Base-by-base conservation (phyloP, 2,888 invertebrate genomes). In the Papilio protenor region DNA sequence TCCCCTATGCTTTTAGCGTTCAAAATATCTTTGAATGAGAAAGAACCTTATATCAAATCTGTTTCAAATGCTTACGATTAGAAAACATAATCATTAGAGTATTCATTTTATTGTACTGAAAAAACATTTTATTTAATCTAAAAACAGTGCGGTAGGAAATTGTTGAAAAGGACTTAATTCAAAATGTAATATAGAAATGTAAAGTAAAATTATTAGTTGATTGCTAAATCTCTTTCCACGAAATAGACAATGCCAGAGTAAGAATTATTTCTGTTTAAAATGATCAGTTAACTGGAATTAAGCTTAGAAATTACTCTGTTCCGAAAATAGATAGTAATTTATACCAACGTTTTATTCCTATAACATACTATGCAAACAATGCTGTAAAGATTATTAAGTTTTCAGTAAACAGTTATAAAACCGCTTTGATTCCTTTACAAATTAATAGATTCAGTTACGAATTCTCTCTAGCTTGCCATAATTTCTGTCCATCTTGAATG, bases 401-500 rank as follows among this genome's bases (percentile, higher is more conserved):
- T 64, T 21, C 21, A 45, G 14, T 45, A 21, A 45, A 21, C 10
- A 45, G n/a, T 45, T 16, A 21, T 4, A n/a, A 45, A 21, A 45
- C 12, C 45, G 66, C 45, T 21, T 69, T 45, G 11, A 69, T 45
- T 45, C n/a, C 12, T 11, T 69, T 45, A 69, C 45, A 45, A 69
- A 49, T 76, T 71, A 47, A 70, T 57, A 40, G 66, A 45, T 69
- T 21, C 45, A 69, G 55, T 47, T 61, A 52, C 23, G 40, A 77
- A 40, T 75, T 70, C 71, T 59, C 45, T 2, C 52, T 71, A 75
- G 71, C 71, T 71, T 71, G 4, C 69, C 21, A 73, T 75, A 77
- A 77, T 71, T 61, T 77, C 74, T 77, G 61, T 75, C 71, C 33
- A 74, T 61, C 23, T n/a, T 75, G 49, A 75, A 74, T 23, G 61